These are phyloP conservation scores for Actinemys pallida DNA, from an alignment of 2,113 vertebrate genomes.

Conservation along the genomic window DNA sequence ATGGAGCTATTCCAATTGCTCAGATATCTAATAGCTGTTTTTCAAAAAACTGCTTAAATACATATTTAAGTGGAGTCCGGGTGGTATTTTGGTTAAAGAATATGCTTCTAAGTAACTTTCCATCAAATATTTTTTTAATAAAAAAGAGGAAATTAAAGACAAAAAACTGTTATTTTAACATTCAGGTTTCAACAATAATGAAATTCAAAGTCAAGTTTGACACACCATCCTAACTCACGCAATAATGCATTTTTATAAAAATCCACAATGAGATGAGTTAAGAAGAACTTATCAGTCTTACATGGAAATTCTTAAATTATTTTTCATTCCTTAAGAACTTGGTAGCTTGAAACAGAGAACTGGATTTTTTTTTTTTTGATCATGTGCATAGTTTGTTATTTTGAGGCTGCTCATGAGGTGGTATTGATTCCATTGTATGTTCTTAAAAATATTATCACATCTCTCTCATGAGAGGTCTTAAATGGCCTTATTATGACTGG, in stretches of 20 bases:
- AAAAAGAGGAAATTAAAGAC: conserved; percentile 67
- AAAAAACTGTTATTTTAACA: conserved; percentile 41
- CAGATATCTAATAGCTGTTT: background rate
- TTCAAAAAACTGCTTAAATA: conserved; percentile 10
- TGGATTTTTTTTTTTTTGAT: background rate
- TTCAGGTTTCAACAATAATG: conserved; percentile 42
- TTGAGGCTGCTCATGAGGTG: background rate
- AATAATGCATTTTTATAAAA: conserved; percentile 18
- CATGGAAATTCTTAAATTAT: conserved; percentile 10
- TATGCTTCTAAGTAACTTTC: conserved; percentile 43
- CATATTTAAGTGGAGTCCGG: background rate
- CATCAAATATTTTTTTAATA: conserved; percentile 59
- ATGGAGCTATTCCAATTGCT: conserved; percentile 11
- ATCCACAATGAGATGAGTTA: conserved; percentile 8
- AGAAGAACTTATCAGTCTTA: conserved; percentile 8
- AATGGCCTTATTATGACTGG: background rate
- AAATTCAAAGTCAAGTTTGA: conserved; percentile 45
- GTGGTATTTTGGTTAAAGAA: conserved; percentile 51
- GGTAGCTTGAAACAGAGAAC: background rate
- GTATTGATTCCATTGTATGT: background rate
- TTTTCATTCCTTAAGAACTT: background rate
- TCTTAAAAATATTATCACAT: background rate
- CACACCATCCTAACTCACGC: background rate
- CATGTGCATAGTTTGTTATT: background rate
- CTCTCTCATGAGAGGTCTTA: background rate